These are phyloP conservation scores for Drosophila subobscura DNA, from an alignment of 1,140 invertebrate genomes.

Conservation along the genomic window DNA sequence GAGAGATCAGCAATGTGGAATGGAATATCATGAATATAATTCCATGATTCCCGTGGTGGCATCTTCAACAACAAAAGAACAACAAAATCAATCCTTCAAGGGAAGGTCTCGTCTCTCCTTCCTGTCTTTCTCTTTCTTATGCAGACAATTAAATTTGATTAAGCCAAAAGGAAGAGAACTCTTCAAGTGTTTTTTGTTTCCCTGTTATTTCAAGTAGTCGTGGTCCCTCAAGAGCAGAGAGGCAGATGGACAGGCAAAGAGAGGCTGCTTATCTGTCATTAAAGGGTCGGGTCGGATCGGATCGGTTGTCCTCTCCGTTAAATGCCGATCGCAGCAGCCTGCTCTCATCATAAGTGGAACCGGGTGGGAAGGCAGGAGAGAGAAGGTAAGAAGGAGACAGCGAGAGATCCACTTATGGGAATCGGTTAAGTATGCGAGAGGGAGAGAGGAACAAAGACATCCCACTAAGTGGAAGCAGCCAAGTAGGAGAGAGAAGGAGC, in stretches of 20 bases:
- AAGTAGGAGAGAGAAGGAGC: conserved; percentile 7
- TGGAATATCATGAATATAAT: conserved; percentile 67
- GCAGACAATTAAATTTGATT: conserved; percentile 20
- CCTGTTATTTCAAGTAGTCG: conserved; percentile 24
- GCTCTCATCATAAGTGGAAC: too few species aligned
- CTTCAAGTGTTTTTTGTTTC: conserved; percentile 27
- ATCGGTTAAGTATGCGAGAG: too few species aligned
- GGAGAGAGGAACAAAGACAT: conserved; percentile 16
- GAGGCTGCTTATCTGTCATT: conserved; percentile 15
- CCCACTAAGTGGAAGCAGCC: conserved; percentile 29
- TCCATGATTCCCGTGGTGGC: conserved; percentile 26
- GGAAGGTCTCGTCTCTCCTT: too few species aligned
- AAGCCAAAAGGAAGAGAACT: conserved; percentile 7
- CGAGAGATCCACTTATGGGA: too few species aligned
- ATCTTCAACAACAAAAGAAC: conserved; percentile 27
- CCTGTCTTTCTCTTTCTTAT: neutral
- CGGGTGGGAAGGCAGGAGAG: too few species aligned
- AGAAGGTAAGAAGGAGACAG: too few species aligned
- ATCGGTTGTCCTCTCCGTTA: too few species aligned
- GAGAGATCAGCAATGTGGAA: conserved; percentile 32
- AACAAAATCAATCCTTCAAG: conserved; percentile 6
- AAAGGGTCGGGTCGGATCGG: conserved; percentile 7
- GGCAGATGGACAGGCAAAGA: neutral
- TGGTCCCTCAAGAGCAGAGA: neutral
- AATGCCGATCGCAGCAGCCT: too few species aligned